Base-by-base conservation (phyloP, 1,140 invertebrate species). In the Phocides pigmalion region DNA sequence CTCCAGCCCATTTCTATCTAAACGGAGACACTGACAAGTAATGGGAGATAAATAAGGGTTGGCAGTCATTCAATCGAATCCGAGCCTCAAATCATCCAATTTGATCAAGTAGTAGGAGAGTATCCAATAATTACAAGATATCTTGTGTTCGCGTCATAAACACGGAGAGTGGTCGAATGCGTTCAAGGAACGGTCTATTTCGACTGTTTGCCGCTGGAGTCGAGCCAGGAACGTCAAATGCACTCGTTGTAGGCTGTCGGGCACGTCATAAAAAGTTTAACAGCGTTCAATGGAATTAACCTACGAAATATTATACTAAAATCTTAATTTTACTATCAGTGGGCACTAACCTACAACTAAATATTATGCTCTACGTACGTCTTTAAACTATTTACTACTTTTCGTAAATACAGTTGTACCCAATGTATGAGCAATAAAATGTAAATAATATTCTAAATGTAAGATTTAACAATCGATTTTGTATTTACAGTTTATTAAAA, bases 171-270 rank as follows among this genome's bases (percentile, higher is more conserved):
- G 58, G 58, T 61, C 37, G 39, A 70, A 64, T 64, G 66, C 66
- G 68, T 66, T 73, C 70, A 70, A 76, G 70, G 65, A 76, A 70
- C 63, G 68, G 53, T 71, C 66, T 71, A 71, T 71, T 71, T 71
- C 63, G 37, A 68, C 61, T 25, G 28, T 22, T 22, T 58, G 44
- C 51, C 22, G 41, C 62, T 73, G 74, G 71, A 76, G 63, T 6
- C 37, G 58, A 16, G 73, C 70, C 73, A 76, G 59, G 19, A 49
- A 63, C 58, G 54, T 65, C 63, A 65, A 65, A 64, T 74, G 62
- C 71, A 74, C 39, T 74, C 51, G 65, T 28, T 50, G 58, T 50
- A 62, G 58, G 58, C 58, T 62, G 58, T 62, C 58, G 16, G 51
- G 35, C 32, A 28, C 46, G 42, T 61, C 58, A 49, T 62, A 62